Evolutionary conservation across 2,888 invertebrate species (phyloP).

Genomic region (Sphinx pinastri): DNA sequence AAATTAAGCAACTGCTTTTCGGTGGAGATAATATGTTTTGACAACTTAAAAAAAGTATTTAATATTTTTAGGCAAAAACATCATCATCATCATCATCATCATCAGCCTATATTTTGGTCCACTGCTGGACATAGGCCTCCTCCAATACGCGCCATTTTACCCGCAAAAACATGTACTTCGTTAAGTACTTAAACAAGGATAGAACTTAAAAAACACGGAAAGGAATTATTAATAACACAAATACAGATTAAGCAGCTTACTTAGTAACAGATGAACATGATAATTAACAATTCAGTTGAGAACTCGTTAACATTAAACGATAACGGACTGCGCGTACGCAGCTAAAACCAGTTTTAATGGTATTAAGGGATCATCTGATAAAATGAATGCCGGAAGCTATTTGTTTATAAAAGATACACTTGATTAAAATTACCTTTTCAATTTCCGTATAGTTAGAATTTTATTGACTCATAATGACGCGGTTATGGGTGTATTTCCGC

Average conservation of each 20-base stretch:
- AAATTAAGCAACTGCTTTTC: no score
- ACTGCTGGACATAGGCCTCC: no score
- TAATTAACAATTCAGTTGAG: neutral
- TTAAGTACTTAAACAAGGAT: no score
- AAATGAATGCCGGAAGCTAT: neutral
- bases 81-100: no score
- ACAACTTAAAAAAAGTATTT: no score
- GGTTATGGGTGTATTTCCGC: no score
- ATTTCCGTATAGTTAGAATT: neutral
- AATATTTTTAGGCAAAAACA: no score
- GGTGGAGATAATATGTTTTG: no score
- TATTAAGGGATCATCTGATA: conserved; percentile 4
- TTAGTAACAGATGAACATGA: neutral
- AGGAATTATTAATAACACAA: neutral
- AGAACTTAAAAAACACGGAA: no score
- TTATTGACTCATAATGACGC: neutral
- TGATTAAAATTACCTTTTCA: neutral
- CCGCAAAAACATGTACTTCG: no score
- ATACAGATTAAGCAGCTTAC: neutral
- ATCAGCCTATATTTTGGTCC: no score
- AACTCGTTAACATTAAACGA: neutral
- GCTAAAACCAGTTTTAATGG: conserved; percentile 1
- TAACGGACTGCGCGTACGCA: neutral
- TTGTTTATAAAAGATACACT: neutral
- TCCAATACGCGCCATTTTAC: no score